Base-by-base conservation (phyloP, 2,888 invertebrate species). In the Parnassius smintheus region DNA sequence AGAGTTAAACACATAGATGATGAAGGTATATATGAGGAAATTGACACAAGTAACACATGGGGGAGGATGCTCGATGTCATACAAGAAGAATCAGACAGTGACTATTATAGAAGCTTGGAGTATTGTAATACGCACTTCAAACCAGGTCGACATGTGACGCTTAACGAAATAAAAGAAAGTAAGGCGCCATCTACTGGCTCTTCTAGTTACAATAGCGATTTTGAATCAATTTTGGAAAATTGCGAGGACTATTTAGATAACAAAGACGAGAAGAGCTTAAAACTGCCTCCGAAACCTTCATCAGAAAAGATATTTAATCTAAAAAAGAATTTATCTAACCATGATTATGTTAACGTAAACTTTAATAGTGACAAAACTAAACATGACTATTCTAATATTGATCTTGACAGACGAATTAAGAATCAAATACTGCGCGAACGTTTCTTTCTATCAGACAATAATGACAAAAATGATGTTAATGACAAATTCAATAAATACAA, bases 61-160 rank as follows among this genome's bases (percentile, higher is more conserved):
- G 81, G 85, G 2, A 69, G 68, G 57, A 64, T 68, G 35, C 66
- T 92, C 2, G 91, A 90, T 66, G 88, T 85, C 0, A 92, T 92
- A 44, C 86, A 91, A 52, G 92, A 92, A 63, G 92, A 92, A 46
- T 88, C 89, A 0, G 92, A 92, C 54, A 90, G 90, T 25, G 92
- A 92, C 61, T 92, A 92, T 61, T 92, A 92, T 68, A 83, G 85
- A 65, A 88, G 89, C 46, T 56, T 92, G 0, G 91, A 92, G 58
- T 92, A 91, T 65, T 85, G 85, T 65, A 89, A 90, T 48, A 72
- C 82, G 2, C 12, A 78, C 0, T 79, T 82, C 13, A 81, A 74
- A 52, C 62, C 66, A 0, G 66, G 66, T 9, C 69, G 67, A 12
- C 64, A 70, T 0, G 64, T 73, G 3, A 73, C 74, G 0, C 69